Percentiles rank a stretch among this genome's conserved stretches.
phyloP scores from a whole-genome alignment of 1,140 invertebrate genomes.

The Glomeris maerens region DNA sequence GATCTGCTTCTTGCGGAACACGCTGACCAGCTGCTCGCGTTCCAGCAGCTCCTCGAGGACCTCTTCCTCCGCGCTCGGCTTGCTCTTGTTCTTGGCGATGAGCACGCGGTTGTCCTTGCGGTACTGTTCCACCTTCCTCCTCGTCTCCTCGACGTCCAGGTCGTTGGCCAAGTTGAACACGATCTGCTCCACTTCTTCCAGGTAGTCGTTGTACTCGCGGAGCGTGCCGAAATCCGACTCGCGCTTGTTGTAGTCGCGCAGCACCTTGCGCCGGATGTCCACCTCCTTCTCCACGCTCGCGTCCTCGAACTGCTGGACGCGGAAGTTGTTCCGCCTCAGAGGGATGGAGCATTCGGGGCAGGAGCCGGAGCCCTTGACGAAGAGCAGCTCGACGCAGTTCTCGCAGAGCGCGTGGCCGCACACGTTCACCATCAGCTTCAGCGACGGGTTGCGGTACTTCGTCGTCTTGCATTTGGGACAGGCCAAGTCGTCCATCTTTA shows the following conservation, averaged over 20 bases:
- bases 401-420: slow-evolving; percentile 97
- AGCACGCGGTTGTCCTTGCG: slow-evolving; percentile 83
- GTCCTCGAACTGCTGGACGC: slow-evolving; percentile 93
- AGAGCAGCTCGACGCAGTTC: slow-evolving; percentile 87
- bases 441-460: slow-evolving; percentile 91
- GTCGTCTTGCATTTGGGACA: slow-evolving; percentile 97
- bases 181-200: slow-evolving; percentile 76
- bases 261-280: slow-evolving; percentile 75
- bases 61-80: slow-evolving; percentile 36
- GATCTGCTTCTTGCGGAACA: slow-evolving; percentile 40
- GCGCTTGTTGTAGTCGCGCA: slow-evolving; percentile 82
- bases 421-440: slow-evolving; percentile 95
- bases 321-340: slow-evolving; percentile 74
- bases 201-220: slow-evolving; percentile 80
- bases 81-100: slow-evolving; percentile 59
- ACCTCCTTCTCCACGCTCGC: slow-evolving; percentile 92
- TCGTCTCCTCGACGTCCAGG: slow-evolving; percentile 76
- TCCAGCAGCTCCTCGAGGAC: slow-evolving; percentile 72
- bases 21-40: slow-evolving; percentile 41
- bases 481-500: slow-evolving; percentile 49
- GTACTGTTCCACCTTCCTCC: slow-evolving; percentile 83
- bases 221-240: slow-evolving; percentile 72
- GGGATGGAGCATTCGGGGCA: slow-evolving; percentile 85
- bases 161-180: slow-evolving; percentile 86
- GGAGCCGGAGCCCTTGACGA: slow-evolving; percentile 81